A percentile compares a stretch with the other conserved stretches of the same genome.
phyloP scores from a whole-genome alignment of 2,888 invertebrate genomes.

The Heliothis peltigera region DNA sequence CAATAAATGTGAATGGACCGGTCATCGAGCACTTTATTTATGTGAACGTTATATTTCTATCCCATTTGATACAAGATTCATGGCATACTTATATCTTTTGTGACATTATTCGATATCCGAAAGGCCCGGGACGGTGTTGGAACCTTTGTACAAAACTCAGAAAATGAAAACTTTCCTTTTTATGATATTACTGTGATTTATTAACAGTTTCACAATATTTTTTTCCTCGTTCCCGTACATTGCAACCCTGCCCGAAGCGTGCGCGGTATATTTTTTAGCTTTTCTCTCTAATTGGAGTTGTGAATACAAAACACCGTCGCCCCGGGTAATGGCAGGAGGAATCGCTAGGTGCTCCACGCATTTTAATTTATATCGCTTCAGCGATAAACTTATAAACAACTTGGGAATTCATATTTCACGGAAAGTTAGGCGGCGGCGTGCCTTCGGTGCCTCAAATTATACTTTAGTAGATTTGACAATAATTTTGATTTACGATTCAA shows the following conservation, averaged over 20 bases:
- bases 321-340: constrained; percentile 67
- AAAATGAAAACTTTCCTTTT: constrained; percentile 32
- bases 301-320: constrained; percentile 70
- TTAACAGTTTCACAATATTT: constrained; percentile 11
- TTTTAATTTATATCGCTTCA: constrained; percentile 74
- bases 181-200: constrained; percentile 32
- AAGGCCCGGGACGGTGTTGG: constrained; percentile 1
- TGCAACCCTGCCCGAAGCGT: constrained; percentile 24
- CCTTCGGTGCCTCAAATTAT: constrained; percentile 43
- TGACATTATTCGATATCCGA: constrained; percentile 29
- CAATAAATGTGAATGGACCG: neutral
- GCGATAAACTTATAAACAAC: constrained; percentile 64
- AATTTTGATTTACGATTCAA: constrained; percentile 43
- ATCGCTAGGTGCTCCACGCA: constrained; percentile 72
- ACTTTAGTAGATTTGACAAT: constrained; percentile 44
- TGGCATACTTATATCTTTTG: constrained; percentile 22
- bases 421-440: constrained; percentile 48
- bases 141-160: constrained; percentile 27
- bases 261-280: constrained; percentile 62
- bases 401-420: constrained; percentile 56
- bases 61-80: constrained; percentile 26
- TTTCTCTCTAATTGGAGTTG: constrained; percentile 74
- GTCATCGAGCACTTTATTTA: constrained; percentile 8
- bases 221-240: constrained; percentile 5
- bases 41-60: constrained; percentile 14